phyloP scores from a whole-genome alignment of 2,113 vertebrate species.

The Coracopsis vasa region DNA sequence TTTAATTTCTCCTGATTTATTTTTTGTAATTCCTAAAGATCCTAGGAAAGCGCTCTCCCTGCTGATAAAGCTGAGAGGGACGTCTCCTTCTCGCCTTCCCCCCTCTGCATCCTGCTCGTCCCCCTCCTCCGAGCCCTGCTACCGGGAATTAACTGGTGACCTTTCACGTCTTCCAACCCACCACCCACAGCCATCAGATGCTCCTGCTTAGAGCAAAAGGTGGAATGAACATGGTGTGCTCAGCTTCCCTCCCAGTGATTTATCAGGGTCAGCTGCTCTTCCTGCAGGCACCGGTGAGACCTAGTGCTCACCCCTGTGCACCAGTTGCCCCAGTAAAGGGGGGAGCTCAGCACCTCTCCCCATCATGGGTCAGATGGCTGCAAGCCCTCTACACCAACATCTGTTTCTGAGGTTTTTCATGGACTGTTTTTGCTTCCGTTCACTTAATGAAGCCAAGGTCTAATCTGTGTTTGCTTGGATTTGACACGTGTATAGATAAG shows the following conservation, averaged over 20 bases:
- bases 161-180: slow-evolving; percentile 59
- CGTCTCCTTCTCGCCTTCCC: background rate
- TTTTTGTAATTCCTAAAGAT: slow-evolving; percentile 78
- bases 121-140: background rate
- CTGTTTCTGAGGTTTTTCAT: background rate
- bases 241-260: background rate
- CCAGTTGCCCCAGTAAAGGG: background rate
- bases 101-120: background rate
- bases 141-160: slow-evolving; percentile 69
- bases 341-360: background rate
- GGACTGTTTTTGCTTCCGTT: background rate
- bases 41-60: slow-evolving; percentile 60
- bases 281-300: background rate
- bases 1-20: slow-evolving; percentile 73
- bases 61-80: slow-evolving; percentile 57
- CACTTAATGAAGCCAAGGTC: background rate
- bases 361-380: rapidly evolving
- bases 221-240: slow-evolving; percentile 48
- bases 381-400: background rate
- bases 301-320: background rate
- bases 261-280: slow-evolving; percentile 13
- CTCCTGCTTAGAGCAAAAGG: slow-evolving; percentile 48
- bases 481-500: background rate
- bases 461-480: background rate
- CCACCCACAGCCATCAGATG: slow-evolving; percentile 47